Percentiles rank a stretch among this genome's conserved stretches.
These are phyloP conservation scores for Drosophila incognita DNA, from an alignment of 2,888 invertebrate genomes.

Conservation along the genomic window DNA sequence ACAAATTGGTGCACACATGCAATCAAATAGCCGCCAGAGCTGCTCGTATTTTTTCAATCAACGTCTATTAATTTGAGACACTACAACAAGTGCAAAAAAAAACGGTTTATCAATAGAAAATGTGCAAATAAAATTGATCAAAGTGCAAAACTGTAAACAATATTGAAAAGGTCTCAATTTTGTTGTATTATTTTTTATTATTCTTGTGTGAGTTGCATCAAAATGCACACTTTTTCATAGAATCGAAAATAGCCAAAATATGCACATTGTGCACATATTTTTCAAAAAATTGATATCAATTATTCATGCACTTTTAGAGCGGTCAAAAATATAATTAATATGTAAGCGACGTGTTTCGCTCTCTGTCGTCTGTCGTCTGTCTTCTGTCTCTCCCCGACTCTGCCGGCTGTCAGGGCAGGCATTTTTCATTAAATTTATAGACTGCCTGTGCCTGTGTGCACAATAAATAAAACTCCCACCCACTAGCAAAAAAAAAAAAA, in stretches of 20 bases:
- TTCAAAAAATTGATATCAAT: constrained; percentile 60
- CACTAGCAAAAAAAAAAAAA: background rate
- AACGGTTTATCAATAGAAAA: constrained; percentile 56
- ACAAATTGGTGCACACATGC: constrained; percentile 15
- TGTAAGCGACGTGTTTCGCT: constrained; percentile 39
- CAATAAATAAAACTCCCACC: constrained; percentile 52
- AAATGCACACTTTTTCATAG: constrained; percentile 48
- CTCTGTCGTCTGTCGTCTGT: background rate
- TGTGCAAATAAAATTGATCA: constrained; percentile 33
- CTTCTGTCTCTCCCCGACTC: constrained; percentile 19
- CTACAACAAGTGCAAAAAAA: constrained; percentile 43
- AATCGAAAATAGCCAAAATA: constrained; percentile 23
- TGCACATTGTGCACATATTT: constrained; percentile 38
- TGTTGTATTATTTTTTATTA: constrained; percentile 6
- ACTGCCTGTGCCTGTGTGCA: constrained; percentile 41
- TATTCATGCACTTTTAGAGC: constrained; percentile 67
- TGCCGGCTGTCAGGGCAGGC: constrained; percentile 45
- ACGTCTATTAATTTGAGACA: constrained; percentile 67
- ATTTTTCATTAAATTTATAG: constrained; percentile 68
- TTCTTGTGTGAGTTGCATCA: constrained; percentile 41
- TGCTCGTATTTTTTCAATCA: constrained; percentile 58
- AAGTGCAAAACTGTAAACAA: constrained; percentile 34
- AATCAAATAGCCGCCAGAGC: constrained; percentile 8
- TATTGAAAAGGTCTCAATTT: constrained; percentile 25
- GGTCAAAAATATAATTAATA: constrained; percentile 72